Percentiles rank a stretch among this genome's conserved stretches.
phyloP scores from a whole-genome alignment of 2,888 invertebrate species.

The Catocala sponsa region DNA sequence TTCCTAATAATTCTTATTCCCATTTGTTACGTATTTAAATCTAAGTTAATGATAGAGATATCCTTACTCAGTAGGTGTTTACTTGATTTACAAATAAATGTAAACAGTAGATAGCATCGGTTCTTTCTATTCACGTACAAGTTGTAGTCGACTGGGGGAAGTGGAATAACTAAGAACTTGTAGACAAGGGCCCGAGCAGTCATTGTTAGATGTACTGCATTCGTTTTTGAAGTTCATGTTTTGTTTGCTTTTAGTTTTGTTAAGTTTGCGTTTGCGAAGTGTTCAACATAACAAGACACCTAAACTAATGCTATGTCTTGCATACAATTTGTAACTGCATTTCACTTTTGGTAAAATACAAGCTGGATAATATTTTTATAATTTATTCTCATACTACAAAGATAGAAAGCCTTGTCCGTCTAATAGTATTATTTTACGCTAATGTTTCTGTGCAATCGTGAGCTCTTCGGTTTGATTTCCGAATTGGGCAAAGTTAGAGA shows the following conservation, averaged over 20 bases:
- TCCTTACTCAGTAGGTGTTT: not conserved
- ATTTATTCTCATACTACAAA: too few species aligned
- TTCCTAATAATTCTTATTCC: too few species aligned
- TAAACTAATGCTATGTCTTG: not conserved
- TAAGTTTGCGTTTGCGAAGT: not conserved
- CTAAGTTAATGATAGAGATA: not conserved
- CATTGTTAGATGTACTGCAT: not conserved
- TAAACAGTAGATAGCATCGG: slow-evolving; percentile 30
- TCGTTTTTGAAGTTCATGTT: slow-evolving; percentile 3
- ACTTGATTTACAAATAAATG: slow-evolving; percentile 16
- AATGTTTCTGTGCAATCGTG: too few species aligned
- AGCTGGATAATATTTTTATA: too few species aligned
- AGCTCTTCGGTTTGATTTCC: too few species aligned
- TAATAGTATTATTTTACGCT: too few species aligned
- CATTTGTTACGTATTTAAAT: too few species aligned
- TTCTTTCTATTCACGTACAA: slow-evolving; percentile 20
- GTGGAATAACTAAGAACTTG: slow-evolving; percentile 36
- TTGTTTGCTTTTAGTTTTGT: not conserved
- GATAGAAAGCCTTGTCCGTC: too few species aligned
- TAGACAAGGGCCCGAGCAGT: not conserved
- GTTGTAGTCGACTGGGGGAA: slow-evolving; percentile 30
- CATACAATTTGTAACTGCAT: too few species aligned
- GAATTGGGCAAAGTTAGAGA: too few species aligned
- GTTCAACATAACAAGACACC: not conserved
- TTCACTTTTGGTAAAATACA: too few species aligned